Percentiles rank a stretch among this genome's conserved stretches.
Evolutionary conservation across 2,113 vertebrate genomes (phyloP).

Genomic region (Lynx canadensis): DNA sequence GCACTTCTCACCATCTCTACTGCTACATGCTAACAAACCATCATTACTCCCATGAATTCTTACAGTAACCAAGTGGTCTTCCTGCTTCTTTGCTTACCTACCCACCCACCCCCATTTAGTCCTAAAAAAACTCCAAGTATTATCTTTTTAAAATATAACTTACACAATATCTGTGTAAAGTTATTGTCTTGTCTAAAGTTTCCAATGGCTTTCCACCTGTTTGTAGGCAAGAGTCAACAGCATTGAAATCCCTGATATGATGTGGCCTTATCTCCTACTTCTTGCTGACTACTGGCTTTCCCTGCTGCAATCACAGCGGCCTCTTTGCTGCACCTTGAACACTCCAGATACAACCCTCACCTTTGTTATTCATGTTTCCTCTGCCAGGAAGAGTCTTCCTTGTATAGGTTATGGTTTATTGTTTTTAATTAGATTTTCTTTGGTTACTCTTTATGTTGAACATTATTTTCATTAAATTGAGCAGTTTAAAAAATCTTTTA

Average conservation of each 20-base stretch:
- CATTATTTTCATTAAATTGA: neutral
- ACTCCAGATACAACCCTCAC: accelerated
- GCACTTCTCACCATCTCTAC: neutral
- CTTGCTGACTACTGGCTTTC: neutral
- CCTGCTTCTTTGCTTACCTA: neutral
- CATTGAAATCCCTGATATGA: neutral
- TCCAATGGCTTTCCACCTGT: neutral
- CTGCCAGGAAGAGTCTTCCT: neutral
- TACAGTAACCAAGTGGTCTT: neutral
- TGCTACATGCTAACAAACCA: neutral
- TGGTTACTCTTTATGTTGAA: neutral
- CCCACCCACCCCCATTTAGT: neutral
- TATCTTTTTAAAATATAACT: neutral
- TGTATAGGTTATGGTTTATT: neutral
- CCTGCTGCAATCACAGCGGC: neutral
- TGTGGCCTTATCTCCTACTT: neutral
- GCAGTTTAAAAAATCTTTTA: neutral
- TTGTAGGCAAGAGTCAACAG: neutral
- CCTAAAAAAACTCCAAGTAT: neutral
- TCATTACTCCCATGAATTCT: neutral
- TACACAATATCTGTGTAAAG: neutral
- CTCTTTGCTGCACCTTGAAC: neutral
- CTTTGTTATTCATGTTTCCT: neutral
- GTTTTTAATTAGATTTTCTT: neutral
- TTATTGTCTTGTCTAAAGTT: neutral